Evolutionary conservation across 1,140 invertebrate genomes (phyloP).

Genomic region (Megathymus violae): DNA sequence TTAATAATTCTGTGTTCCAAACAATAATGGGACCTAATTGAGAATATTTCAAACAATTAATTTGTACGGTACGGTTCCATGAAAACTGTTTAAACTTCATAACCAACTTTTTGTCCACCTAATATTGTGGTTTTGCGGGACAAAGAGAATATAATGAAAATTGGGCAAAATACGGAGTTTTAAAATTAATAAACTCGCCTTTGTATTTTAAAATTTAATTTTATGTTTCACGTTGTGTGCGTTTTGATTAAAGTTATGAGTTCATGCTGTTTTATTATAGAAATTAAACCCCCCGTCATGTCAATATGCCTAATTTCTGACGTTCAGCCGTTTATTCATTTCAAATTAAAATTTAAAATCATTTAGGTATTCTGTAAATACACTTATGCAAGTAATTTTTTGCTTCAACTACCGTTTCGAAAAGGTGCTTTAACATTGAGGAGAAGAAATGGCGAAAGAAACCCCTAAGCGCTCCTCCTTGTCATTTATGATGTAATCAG

Average conservation of each 20-base stretch:
- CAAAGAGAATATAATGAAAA: slow-evolving; percentile 42
- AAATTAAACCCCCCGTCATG: too few species aligned
- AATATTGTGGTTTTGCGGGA: slow-evolving; percentile 27
- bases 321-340: too few species aligned
- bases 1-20: slow-evolving; percentile 13
- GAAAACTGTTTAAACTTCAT: slow-evolving; percentile 41
- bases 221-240: slow-evolving; percentile 1
- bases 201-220: slow-evolving; percentile 22
- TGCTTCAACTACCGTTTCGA: too few species aligned
- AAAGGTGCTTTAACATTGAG: too few species aligned
- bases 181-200: slow-evolving; percentile 17
- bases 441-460: too few species aligned
- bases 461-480: too few species aligned
- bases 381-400: too few species aligned
- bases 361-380: too few species aligned
- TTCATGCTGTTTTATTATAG: too few species aligned
- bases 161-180: slow-evolving; percentile 35
- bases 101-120: slow-evolving; percentile 29
- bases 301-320: too few species aligned
- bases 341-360: too few species aligned
- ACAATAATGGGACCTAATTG: slow-evolving; percentile 31
- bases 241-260: not conserved
- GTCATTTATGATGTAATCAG: too few species aligned
- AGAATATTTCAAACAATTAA: slow-evolving; percentile 42
- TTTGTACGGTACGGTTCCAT: slow-evolving; percentile 31